Base-by-base conservation (phyloP, 2,113 vertebrate genomes). In the Oncorhynchus clarkii region DNA sequence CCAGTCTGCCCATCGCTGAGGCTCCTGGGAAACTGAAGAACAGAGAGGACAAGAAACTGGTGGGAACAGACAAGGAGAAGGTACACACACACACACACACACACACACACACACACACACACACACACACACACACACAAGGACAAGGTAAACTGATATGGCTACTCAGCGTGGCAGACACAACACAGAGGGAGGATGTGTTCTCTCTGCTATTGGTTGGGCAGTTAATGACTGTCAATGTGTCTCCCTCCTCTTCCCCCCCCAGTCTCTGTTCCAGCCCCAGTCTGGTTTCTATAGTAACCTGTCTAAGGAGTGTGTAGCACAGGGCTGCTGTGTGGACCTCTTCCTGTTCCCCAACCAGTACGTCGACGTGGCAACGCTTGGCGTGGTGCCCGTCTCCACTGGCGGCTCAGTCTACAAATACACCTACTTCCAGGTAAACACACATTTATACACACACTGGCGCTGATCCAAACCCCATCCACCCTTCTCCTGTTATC, bases 41-140 rank as follows among this genome's bases (percentile, higher is more conserved):
- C 89, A 92, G 97, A 80, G 98, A 99, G 83, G 98, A 99, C 81
- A 97, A 95, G 88, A 99, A 99, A 81, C 89, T 99, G 67, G 89
- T 98, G 75, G 98, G 96, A 76, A 99, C 97, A 12, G 98, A 99
- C 88, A 99, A 99, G 83, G 98, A 99, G 84, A 99, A 99, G 96
- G 96, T 98, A 90, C 69, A 45, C 9, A 49, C 29, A 2, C 66
- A 67, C 66, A 18, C 13, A n/a, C 67, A 70, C 8, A 70, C 67
- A 70, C 34, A 70, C 31, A 31, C 31, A 9, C 8, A 45, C 39
- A 45, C 69, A 45, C 9, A 49, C 29, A 2, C 66, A 67, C 66
- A 18, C 13, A n/a, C 67, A 70, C 8, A 70, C 67, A 70, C 34
- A 70, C 31, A 31, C 31, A 9, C 8, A 45, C 39, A 45, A 45